Evolutionary conservation across 1,140 invertebrate species (phyloP).

Genomic region (Eumaeus atala): DNA sequence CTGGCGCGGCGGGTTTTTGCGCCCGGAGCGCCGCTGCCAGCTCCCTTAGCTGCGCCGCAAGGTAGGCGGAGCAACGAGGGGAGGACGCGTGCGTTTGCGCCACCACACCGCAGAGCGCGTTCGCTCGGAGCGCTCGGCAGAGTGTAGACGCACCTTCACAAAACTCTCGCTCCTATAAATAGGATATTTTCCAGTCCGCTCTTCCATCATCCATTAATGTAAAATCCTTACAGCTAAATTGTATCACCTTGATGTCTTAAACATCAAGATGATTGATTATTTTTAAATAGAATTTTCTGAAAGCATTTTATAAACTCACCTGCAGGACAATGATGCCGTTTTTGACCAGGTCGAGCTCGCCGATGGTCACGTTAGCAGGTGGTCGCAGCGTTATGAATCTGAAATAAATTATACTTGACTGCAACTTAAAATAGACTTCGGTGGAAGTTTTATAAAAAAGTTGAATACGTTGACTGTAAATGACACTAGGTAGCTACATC

Average conservation of each 20-base stretch:
- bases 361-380: slow-evolving; percentile 73
- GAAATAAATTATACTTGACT: slow-evolving; percentile 3
- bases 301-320: too few species aligned
- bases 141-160: slow-evolving; percentile 83
- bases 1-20: slow-evolving; percentile 47
- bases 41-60: slow-evolving; percentile 78
- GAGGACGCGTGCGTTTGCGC: slow-evolving; percentile 84
- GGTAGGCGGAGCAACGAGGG: slow-evolving; percentile 82
- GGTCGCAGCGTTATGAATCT: slow-evolving; percentile 80
- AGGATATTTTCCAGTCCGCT: too few species aligned
- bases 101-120: slow-evolving; percentile 80
- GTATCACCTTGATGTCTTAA: too few species aligned
- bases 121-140: slow-evolving; percentile 77
- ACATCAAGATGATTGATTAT: too few species aligned
- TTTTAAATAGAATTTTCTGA: too few species aligned
- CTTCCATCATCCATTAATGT: too few species aligned
- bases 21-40: slow-evolving; percentile 55
- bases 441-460: too few species aligned
- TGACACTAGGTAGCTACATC: too few species aligned
- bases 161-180: slow-evolving; percentile 81
- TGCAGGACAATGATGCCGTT: slow-evolving; percentile 77
- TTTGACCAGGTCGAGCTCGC: slow-evolving; percentile 76
- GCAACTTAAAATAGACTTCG: too few species aligned
- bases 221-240: too few species aligned
- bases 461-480: too few species aligned